phyloP scores from a whole-genome alignment of 35 echinoderm and acorn worm genomes.

The Eucidaris tribuloides region DNA sequence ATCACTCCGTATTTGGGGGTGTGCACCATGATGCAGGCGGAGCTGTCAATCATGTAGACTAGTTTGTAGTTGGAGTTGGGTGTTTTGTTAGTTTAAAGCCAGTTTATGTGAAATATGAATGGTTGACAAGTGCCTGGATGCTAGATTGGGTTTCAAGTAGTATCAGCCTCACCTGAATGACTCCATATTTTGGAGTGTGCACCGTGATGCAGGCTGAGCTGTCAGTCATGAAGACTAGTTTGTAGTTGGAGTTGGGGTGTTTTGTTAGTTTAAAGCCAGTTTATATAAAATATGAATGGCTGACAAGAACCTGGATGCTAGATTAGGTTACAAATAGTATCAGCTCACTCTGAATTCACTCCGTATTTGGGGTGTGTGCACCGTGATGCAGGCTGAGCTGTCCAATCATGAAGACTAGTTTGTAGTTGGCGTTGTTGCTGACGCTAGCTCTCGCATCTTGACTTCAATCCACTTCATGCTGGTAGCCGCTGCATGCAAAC shows the following conservation, averaged over 20 bases:
- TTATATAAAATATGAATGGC: too few relatives aligned
- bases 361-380: slow-evolving; percentile 82
- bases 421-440: slow-evolving; percentile 72
- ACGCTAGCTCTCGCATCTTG: slow-evolving; percentile 92
- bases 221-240: slow-evolving; percentile 87
- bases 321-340: too few relatives aligned
- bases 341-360: slow-evolving; percentile 77
- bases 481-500: slow-evolving; percentile 69
- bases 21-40: slow-evolving; percentile 78
- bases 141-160: too few relatives aligned
- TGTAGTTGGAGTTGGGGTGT: too few relatives aligned
- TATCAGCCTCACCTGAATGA: slow-evolving; percentile 90
- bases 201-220: slow-evolving; percentile 89
- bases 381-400: slow-evolving; percentile 85
- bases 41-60: slow-evolving; percentile 87
- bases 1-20: slow-evolving; percentile 90
- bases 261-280: too few relatives aligned
- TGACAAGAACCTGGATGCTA: too few relatives aligned
- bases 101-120: too few relatives aligned
- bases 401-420: slow-evolving; percentile 88
- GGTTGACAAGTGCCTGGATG: too few relatives aligned
- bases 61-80: slow-evolving; percentile 85
- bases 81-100: too few relatives aligned
- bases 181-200: slow-evolving; percentile 81
- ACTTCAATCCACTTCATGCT: slow-evolving; percentile 99